These are phyloP conservation scores for Varanus salvator DNA, from an alignment of 2,113 vertebrate species.

Conservation along the genomic window DNA sequence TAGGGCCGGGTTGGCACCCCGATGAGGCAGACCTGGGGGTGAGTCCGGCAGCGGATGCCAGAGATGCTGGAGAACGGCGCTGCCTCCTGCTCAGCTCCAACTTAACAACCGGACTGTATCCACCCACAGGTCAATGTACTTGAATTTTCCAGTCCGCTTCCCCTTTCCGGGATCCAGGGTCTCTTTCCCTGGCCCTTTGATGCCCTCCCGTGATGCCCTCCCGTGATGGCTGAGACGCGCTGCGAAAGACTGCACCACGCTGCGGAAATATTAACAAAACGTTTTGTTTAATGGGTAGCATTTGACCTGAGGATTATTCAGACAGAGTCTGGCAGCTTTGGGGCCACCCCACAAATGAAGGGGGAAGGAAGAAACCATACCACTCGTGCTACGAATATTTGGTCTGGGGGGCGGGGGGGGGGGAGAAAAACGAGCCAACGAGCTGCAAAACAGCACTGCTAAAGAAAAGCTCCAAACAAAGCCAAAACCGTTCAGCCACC, in stretches of 20 bases:
- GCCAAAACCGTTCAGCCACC: neutral
- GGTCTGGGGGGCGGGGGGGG: neutral
- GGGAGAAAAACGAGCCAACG: neutral
- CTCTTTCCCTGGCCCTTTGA: no score
- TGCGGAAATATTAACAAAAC: constrained; percentile 62
- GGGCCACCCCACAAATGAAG: neutral
- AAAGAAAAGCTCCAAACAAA: constrained; percentile 20
- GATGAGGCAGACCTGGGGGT: neutral
- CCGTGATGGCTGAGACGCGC: neutral
- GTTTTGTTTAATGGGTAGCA: constrained; percentile 69
- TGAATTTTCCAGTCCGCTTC: no score
- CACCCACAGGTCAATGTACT: no score
- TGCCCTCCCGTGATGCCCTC: no score
- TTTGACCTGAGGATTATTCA: constrained; percentile 72
- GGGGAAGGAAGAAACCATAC: rapidly evolving
- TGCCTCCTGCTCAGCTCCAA: no score
- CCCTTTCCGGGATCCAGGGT: no score
- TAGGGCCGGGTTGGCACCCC: neutral
- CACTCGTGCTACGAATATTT: neutral
- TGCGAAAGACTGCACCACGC: neutral
- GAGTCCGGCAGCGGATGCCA: no score
- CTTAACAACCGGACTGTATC: no score
- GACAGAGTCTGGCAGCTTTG: constrained; percentile 50
- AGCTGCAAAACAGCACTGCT: neutral
- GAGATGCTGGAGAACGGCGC: no score